Evolutionary conservation across 2,797 vertebrate genomes (phyloP).

Genomic region (Ctenopoma kingsleyae): DNA sequence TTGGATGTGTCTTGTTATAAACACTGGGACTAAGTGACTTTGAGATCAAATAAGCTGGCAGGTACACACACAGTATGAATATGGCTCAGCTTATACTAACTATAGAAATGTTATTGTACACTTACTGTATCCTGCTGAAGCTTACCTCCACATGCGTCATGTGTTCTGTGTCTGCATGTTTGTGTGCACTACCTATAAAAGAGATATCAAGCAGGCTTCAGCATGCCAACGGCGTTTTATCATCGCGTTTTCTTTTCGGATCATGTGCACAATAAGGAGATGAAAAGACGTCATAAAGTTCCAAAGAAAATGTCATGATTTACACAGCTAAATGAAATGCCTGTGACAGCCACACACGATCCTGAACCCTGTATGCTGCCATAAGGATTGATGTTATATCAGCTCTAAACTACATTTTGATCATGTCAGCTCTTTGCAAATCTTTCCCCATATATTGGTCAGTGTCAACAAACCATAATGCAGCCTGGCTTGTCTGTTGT

Average conservation of each 20-base stretch:
- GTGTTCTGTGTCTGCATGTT: constrained; percentile 38
- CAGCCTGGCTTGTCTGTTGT: constrained; percentile 27
- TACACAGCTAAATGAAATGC: constrained; percentile 70
- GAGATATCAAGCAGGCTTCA: constrained; percentile 63
- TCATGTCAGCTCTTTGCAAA: constrained; percentile 41
- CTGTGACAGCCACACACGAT: constrained; percentile 35
- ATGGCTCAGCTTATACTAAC: constrained; percentile 24
- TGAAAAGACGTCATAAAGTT: constrained; percentile 78
- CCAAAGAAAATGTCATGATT: constrained; percentile 73
- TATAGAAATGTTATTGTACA: constrained; percentile 16
- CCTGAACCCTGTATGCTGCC: constrained; percentile 28
- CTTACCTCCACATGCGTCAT: constrained; percentile 53
- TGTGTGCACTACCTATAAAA: constrained; percentile 47
- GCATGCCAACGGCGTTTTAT: constrained; percentile 60
- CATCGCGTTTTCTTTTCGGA: constrained; percentile 52
- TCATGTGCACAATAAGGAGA: constrained; percentile 67
- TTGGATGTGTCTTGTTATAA: constrained; percentile 26
- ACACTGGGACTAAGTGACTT: constrained; percentile 23
- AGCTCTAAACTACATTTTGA: constrained; percentile 46
- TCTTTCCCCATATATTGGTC: constrained; percentile 31
- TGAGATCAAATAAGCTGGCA: neutral
- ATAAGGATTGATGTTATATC: constrained; percentile 9
- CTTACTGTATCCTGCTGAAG: constrained; percentile 39
- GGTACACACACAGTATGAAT: constrained; percentile 4
- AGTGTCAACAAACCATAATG: constrained; percentile 52